Conservation (phyloP, 2,888 invertebrate species). For the Tillus elongatus region DNA sequence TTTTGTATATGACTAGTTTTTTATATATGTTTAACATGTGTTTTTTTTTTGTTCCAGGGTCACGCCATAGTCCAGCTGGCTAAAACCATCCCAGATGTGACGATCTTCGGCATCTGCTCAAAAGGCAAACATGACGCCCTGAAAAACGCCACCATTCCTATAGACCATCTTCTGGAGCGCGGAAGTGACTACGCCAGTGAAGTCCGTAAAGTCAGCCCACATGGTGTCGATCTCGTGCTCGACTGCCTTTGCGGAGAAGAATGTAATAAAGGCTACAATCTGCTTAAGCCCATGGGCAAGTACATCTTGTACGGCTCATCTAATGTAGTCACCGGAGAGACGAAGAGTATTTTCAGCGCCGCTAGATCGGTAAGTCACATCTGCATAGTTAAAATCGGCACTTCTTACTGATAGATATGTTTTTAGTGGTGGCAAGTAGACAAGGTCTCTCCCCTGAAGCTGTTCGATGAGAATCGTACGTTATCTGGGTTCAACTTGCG, state of each 20-base stretch:
- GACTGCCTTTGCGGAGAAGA: conserved; percentile 86
- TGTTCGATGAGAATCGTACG: conserved; percentile 83
- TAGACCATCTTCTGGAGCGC: conserved; percentile 72
- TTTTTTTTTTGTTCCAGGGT: conserved; percentile 52
- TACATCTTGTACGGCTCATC: conserved; percentile 83
- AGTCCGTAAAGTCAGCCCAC: conserved; percentile 67
- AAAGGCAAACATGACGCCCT: conserved; percentile 78
- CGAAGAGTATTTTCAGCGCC: conserved; percentile 83
- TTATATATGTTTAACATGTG: too few relatives aligned
- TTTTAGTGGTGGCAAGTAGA: conserved; percentile 87
- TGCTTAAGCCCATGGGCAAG: conserved; percentile 81
- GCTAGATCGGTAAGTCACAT: conserved; percentile 70
- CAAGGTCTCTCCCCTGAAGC: conserved; percentile 78
- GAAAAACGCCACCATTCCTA: conserved; percentile 55
- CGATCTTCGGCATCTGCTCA: conserved; percentile 77
- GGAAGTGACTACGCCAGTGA: conserved; percentile 75
- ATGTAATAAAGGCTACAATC: conserved; percentile 72
- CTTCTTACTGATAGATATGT: conserved; percentile 14
- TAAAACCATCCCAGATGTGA: conserved; percentile 70
- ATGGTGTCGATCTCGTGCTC: conserved; percentile 77
- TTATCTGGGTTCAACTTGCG: conserved; percentile 76
- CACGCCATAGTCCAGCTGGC: conserved; percentile 77
- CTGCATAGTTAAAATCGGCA: conserved; percentile 5
- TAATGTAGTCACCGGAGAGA: conserved; percentile 83
- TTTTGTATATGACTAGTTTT: too few relatives aligned